These are phyloP conservation scores for Scaptomyza polygonia DNA, from an alignment of 2,888 invertebrate species.

Conservation along the genomic window DNA sequence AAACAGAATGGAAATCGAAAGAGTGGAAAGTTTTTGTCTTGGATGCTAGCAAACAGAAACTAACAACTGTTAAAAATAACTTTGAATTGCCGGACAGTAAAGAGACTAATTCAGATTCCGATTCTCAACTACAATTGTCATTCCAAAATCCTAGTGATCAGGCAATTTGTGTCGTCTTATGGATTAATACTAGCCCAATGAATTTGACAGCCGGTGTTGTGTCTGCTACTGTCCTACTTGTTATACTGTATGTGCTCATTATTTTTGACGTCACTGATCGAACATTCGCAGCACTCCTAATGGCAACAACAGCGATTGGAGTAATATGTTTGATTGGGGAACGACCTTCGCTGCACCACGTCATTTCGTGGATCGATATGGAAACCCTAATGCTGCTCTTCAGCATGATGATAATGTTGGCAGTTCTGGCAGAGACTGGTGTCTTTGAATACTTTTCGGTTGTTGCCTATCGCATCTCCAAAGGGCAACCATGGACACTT, in stretches of 20 bases:
- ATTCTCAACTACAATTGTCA: neutral
- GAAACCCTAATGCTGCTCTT: slow-evolving; percentile 89
- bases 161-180: slow-evolving; percentile 84
- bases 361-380: slow-evolving; percentile 90
- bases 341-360: slow-evolving; percentile 87
- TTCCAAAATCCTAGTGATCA: slow-evolving; percentile 3
- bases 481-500: slow-evolving; percentile 89
- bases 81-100: neutral
- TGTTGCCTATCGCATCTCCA: slow-evolving; percentile 87
- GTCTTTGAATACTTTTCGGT: slow-evolving; percentile 91
- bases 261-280: slow-evolving; percentile 89
- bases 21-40: slow-evolving; percentile 17
- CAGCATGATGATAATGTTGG: slow-evolving; percentile 92
- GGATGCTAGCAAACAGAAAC: neutral
- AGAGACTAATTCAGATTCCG: slow-evolving; percentile 62
- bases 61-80: neutral
- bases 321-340: slow-evolving; percentile 88
- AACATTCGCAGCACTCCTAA: slow-evolving; percentile 75
- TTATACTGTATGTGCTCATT: slow-evolving; percentile 91
- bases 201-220: slow-evolving; percentile 88
- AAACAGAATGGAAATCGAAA: slow-evolving; percentile 12
- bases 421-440: slow-evolving; percentile 90
- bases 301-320: slow-evolving; percentile 88
- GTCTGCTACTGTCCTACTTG: slow-evolving; percentile 89
- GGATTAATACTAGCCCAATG: slow-evolving; percentile 86